A percentile compares a stretch with the other conserved stretches of the same genome.
Conservation (phyloP, 2,888 invertebrate genomes). For the Abscondita cerata region DNA sequence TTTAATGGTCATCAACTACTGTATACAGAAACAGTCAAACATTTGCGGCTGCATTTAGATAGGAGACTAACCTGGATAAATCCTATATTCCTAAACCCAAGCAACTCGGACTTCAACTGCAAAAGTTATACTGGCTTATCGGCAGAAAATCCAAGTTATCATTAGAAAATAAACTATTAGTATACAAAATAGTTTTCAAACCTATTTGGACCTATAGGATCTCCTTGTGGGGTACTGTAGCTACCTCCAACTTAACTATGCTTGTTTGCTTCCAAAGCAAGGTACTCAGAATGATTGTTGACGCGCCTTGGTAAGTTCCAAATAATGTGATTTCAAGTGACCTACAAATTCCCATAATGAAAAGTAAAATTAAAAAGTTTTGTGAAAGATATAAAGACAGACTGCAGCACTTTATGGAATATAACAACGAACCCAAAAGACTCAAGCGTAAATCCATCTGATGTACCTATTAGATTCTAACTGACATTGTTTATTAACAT, state of each 20-base stretch:
- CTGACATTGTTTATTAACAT: not conserved
- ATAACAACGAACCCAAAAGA: not conserved
- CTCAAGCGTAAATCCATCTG: not conserved
- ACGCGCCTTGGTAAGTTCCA: not conserved
- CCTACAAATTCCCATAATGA: not conserved
- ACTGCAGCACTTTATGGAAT: not conserved
- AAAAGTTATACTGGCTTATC: conserved; percentile 11
- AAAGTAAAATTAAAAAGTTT: not conserved
- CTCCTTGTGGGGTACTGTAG: conserved; percentile 3
- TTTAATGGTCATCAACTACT: not conserved
- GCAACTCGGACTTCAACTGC: conserved; percentile 5
- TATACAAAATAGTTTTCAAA: too few relatives aligned
- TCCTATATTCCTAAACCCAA: not conserved
- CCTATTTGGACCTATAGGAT: too few relatives aligned
- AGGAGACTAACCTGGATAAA: conserved; percentile 4
- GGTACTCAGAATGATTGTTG: not conserved
- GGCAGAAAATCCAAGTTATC: conserved; percentile 4
- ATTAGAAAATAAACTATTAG: too few relatives aligned
- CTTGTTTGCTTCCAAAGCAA: too few relatives aligned
- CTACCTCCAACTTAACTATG: conserved; percentile 1
- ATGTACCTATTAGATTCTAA: not conserved
- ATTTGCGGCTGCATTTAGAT: too few relatives aligned
- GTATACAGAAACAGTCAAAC: too few relatives aligned
- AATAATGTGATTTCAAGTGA: conserved; percentile 4
- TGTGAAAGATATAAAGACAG: too few relatives aligned